phyloP scores from a whole-genome alignment of 2,888 invertebrate genomes.

The Micoletzkya japonica region DNA sequence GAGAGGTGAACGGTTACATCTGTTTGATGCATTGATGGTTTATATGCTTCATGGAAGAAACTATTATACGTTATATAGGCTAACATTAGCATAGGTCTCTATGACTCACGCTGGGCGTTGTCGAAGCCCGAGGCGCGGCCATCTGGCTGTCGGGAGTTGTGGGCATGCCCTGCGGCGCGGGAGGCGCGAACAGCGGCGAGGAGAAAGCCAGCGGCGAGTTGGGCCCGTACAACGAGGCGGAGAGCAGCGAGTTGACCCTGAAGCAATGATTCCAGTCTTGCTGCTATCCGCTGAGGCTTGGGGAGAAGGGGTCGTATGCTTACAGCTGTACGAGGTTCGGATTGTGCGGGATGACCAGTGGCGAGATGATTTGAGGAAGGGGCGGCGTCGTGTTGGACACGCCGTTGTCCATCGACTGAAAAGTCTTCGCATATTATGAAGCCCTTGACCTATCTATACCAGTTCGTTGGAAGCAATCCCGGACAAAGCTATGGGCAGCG shows the following conservation, averaged over 20 bases:
- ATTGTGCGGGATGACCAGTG: constrained; percentile 1
- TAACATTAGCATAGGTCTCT: too few relatives aligned
- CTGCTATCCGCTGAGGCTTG: not conserved
- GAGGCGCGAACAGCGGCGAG: constrained; percentile 33
- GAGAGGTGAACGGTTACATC: too few relatives aligned
- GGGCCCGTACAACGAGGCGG: constrained; percentile 39
- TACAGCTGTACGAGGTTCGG: constrained; percentile 17
- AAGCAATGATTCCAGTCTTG: not conserved
- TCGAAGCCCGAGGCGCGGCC: too few relatives aligned
- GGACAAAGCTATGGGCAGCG: too few relatives aligned
- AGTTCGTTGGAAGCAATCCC: too few relatives aligned
- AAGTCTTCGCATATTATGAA: too few relatives aligned
- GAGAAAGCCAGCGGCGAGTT: constrained; percentile 35
- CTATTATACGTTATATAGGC: too few relatives aligned
- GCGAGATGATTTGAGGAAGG: constrained; percentile 4
- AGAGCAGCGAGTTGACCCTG: constrained; percentile 31
- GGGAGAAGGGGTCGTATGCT: not conserved
- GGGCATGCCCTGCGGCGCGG: not conserved
- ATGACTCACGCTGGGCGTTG: too few relatives aligned
- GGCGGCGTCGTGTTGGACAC: constrained; percentile 9
- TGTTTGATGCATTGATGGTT: too few relatives aligned
- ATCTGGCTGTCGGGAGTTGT: not conserved
- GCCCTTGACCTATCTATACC: too few relatives aligned
- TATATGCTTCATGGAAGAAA: too few relatives aligned
- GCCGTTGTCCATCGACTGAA: not conserved